These are phyloP conservation scores for Odontocolon sp. DNA, from an alignment of 2,888 invertebrate species.

Conservation along the genomic window DNA sequence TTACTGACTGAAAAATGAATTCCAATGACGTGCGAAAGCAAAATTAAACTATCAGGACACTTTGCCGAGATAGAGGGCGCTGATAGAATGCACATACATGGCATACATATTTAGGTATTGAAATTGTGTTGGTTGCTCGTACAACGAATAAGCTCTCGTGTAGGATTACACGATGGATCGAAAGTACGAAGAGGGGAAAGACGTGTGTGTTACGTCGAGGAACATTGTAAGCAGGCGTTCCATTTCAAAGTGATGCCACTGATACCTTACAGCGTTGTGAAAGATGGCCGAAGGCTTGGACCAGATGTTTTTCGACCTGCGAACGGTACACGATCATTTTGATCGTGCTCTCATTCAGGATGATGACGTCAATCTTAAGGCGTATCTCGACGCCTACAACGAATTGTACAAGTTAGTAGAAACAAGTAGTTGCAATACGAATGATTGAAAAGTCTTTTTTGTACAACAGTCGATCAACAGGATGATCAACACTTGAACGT, in stretches of 20 bases:
- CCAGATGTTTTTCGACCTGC: slow-evolving; percentile 82
- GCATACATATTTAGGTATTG: no score
- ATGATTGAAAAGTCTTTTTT: no score
- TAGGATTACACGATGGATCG: no score
- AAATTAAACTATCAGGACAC: no score
- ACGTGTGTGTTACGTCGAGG: no score
- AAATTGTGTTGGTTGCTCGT: no score
- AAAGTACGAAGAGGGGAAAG: no score
- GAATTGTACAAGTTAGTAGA: slow-evolving; percentile 90
- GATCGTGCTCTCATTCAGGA: slow-evolving; percentile 85
- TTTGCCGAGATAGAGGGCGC: no score
- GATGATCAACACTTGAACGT: background rate
- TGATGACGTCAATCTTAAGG: slow-evolving; percentile 88
- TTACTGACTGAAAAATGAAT: no score
- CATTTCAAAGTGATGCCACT: background rate
- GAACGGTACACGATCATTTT: slow-evolving; percentile 85
- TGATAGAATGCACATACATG: no score
- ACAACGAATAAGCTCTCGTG: no score
- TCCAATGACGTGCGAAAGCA: no score
- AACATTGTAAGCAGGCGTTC: background rate
- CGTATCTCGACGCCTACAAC: slow-evolving; percentile 90
- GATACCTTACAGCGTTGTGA: slow-evolving; percentile 19
- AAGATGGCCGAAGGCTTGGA: slow-evolving; percentile 76
- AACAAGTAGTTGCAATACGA: background rate
- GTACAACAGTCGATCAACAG: background rate